Evolutionary conservation across 1,140 invertebrate species (phyloP).

Genomic region (Steinernema feltiae): DNA sequence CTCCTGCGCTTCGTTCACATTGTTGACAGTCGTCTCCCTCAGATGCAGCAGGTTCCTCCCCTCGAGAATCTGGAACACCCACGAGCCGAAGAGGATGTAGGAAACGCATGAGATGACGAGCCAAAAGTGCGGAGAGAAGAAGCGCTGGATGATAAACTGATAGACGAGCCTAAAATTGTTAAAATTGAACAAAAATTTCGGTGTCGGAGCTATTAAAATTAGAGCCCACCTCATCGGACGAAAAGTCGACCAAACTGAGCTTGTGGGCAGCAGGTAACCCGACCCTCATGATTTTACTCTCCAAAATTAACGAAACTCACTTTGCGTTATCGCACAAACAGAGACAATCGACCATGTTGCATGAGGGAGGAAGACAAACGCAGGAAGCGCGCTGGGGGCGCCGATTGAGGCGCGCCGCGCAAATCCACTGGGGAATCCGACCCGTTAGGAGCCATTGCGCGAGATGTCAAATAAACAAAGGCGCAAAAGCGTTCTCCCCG

Average conservation of each 20-base stretch:
- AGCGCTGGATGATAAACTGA: not conserved
- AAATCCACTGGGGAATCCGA: no score
- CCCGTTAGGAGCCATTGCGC: no score
- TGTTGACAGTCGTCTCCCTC: constrained; percentile 40
- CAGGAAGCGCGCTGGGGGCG: no score
- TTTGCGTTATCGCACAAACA: not conserved
- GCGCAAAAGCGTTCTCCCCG: not conserved
- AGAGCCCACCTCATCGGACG: not conserved
- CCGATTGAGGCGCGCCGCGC: not conserved
- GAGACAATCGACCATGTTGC: not conserved
- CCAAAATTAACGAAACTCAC: not conserved
- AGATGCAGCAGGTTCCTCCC: constrained; percentile 41
- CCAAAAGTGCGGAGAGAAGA: constrained; percentile 48
- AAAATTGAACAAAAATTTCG: no score
- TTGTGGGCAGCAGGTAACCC: not conserved
- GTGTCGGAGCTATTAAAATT: not conserved
- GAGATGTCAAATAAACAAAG: constrained; percentile 13
- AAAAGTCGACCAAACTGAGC: not conserved
- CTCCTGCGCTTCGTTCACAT: constrained; percentile 33
- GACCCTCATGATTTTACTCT: not conserved
- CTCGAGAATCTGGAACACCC: constrained; percentile 48
- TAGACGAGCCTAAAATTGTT: not conserved
- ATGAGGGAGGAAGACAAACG: no score
- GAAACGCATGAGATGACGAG: constrained; percentile 41
- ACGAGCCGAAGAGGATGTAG: constrained; percentile 49